Evolutionary conservation across 2,797 vertebrate species (phyloP), one percentile per base, ranked within the genome.

Genomic region (Pseudochromis fuscus): DNA sequence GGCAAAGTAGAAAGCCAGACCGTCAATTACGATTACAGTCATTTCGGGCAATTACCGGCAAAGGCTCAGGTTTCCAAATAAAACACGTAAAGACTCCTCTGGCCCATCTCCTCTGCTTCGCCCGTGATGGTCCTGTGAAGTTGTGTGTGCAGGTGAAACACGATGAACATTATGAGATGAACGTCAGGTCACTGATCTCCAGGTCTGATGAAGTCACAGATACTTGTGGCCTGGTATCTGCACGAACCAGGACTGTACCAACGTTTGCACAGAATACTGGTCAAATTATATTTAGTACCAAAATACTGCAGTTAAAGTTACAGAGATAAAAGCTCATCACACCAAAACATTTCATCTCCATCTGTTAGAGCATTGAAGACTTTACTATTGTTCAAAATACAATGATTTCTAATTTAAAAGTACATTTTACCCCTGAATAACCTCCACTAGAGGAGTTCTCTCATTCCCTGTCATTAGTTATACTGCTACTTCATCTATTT

Each of bases 1-100:
- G 90, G 89, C 89, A 89, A 87, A 93, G 90, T 88, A 85, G 80
- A 92, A 93, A 91, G 79, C 88, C 92, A 94, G 91, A 90, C 85
- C 88, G 37, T 91, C 92, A 89, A 89, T 93, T 92, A 91, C 83
- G 83, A 92, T 92, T 92, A 89, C 80, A 84, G 88, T 92, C 88
- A 92, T 93, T 94, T 91, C 76, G 81, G 76, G 82, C 85, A 92
- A 94, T 94, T 94, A 91, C 90, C 82, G 77, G 82, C 83, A 50
- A 65, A 21, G 77, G 75, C 67, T 87, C 81, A 23, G 66, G 75
- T 92, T 90, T 93, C 90, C 88, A 91, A 92, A 92, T 91, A 88
- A 93, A 93, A 90, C 90, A 79, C 77, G 75, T 88, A 82, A 81
- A 81, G 79, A 67, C 76, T 88, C 85, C 84, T 84, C 58, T 33